phyloP scores from a whole-genome alignment of 23 tunicate species.

The Ascidia mentula region DNA sequence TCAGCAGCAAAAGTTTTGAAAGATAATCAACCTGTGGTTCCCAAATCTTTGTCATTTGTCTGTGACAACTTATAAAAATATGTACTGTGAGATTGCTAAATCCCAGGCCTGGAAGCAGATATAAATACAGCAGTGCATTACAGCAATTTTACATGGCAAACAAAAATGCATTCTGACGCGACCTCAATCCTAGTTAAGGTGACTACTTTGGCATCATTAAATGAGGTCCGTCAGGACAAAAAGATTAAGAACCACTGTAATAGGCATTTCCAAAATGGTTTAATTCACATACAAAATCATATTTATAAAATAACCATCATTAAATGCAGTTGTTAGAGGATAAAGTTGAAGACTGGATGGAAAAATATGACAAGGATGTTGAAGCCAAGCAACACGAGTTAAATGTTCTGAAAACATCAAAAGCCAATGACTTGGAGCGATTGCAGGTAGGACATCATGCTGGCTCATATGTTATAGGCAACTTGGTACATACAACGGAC shows the following conservation, averaged over 20 bases:
- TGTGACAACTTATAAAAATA: no score
- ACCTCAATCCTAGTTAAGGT: neutral
- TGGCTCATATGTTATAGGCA: neutral
- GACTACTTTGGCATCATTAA: neutral
- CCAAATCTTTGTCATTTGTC: no score
- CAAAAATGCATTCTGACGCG: no score
- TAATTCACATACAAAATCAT: no score
- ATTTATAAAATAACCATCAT: no score
- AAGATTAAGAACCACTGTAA: no score
- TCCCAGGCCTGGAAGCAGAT: neutral
- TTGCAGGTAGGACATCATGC: conserved; percentile 40
- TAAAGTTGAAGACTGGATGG: conserved; percentile 98
- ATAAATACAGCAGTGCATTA: neutral
- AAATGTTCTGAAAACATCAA: conserved; percentile 60
- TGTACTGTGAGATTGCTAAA: no score
- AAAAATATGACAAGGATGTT: conserved; percentile 91
- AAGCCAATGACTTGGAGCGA: conserved; percentile 74
- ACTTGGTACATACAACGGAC: neutral
- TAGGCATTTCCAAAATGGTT: no score
- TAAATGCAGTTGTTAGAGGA: conserved; percentile 63
- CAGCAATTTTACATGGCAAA: neutral
- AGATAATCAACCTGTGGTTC: no score
- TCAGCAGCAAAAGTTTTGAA: no score
- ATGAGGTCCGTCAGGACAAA: no score
- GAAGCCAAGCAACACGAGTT: conserved; percentile 92